Evolutionary conservation across 2,888 invertebrate species (phyloP), one percentile per base, ranked within the genome.

Genomic region (Hemistola chrysoprasaria): DNA sequence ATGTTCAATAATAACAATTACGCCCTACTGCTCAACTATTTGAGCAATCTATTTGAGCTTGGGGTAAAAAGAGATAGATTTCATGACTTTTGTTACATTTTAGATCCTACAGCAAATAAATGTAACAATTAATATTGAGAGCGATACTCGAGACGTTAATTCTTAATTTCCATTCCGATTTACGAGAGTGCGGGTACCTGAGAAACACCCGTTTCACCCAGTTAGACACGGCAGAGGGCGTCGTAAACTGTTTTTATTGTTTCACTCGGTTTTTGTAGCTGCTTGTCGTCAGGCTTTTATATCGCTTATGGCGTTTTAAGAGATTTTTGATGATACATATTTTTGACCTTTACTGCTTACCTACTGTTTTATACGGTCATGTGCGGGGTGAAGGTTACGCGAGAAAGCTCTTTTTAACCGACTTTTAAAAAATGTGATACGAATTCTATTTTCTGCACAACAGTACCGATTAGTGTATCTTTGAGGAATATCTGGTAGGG

Each of bases 221-320:
- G 72, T 73, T 71, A 65, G 57, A 66, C 59, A 65, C 68, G 71
- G 71, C 71, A 62, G 60, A 62, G 50, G 32, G 24, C 49, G 45
- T 70, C 73, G 63, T 78, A 79, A 78, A 74, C 50, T 46, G 60
- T 61, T 74, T 73, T 78, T 69, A 66, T 53, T 56, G 62, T 58
- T 51, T 22, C 42, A 50, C 40, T 38, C 46, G 43, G 41, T 44
- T 65, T 66, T 61, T 62, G 61, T 61, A 49, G 57, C 56, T 47
- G 55, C 37, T 50, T 52, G 56, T 58, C 59, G 53, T 58, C 48
- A 52, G 31, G 51, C 30, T 40, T 47, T 45, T 56, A 61, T 45
- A 47, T 52, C 54, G 52, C 41, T 61, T 59, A 67, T 61, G 33
- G 43, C 37, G 48, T 56, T 51, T 52, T 53, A 44, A 48, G 34